phyloP scores from a whole-genome alignment of 2,888 invertebrate genomes.

The Drosophila helvetica region DNA sequence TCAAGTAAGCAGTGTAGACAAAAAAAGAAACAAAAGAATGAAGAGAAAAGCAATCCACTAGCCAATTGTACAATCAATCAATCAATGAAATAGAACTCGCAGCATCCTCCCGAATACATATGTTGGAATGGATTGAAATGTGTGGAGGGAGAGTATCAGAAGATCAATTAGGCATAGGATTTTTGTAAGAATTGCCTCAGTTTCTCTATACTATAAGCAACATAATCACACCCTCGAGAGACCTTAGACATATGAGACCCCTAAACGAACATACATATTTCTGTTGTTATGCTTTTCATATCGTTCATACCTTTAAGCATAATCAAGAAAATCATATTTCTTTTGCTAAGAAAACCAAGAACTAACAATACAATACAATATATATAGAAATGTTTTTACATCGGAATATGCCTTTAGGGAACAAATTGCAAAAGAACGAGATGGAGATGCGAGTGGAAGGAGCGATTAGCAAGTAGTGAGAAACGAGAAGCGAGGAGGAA shows the following conservation, averaged over 20 bases:
- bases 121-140: not conserved
- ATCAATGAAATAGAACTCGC: slow-evolving; percentile 43
- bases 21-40: not conserved
- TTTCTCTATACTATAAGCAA: slow-evolving; percentile 2
- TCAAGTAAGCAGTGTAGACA: no score
- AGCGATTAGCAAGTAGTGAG: not conserved
- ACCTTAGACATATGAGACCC: slow-evolving; percentile 17
- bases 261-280: slow-evolving; percentile 3
- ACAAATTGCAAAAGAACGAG: slow-evolving; percentile 48
- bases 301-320: slow-evolving; percentile 60
- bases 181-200: slow-evolving; percentile 21
- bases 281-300: slow-evolving; percentile 50
- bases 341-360: slow-evolving; percentile 25
- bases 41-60: slow-evolving; percentile 18
- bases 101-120: slow-evolving; percentile 7
- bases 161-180: not conserved
- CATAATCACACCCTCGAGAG: slow-evolving; percentile 14
- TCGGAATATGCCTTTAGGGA: slow-evolving; percentile 70
- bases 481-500: not conserved
- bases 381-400: slow-evolving; percentile 29
- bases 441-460: slow-evolving; percentile 32
- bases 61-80: slow-evolving; percentile 48
- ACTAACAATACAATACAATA: slow-evolving; percentile 23
- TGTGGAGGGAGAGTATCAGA: not conserved
- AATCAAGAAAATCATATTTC: slow-evolving; percentile 50